Evolutionary conservation across 2,113 vertebrate species (phyloP), one percentile per base, ranked within the genome.

Genomic region (Cisticola juncidis): DNA sequence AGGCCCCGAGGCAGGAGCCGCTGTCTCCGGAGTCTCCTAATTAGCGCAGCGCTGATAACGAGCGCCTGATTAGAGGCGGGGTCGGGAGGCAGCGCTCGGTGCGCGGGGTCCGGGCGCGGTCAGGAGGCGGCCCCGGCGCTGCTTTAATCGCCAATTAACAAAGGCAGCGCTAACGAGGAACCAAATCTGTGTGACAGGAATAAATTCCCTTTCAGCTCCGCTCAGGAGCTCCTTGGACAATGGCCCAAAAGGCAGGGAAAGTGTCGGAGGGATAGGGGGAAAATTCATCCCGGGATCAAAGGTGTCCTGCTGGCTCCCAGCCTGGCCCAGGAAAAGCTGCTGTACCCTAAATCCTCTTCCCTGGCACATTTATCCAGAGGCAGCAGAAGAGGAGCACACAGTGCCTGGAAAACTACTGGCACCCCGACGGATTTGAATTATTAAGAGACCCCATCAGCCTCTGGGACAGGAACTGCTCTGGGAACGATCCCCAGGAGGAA

Each of bases 251-350:
- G 26, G 36, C 15, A 31, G 45, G 19, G 77, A 57, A 38, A 0
- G 4, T 1, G 23, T 4, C n/a, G 11, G 24, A 60, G 28, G 42
- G n/a, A 40, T 0, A 12, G 22, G 25, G 18, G 3, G 21, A 2
- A 48, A 61, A 69, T 42, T 28, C 12, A 53, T 44, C n/a, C 28
- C 0, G 0, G 36, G 18, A 78, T 64, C 31, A 50, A 81, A 86
- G 25, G 33, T 26, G 61, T 42, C 26, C 44, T 36, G 57, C 29
- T 69, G 71, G 23, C 22, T 70, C 21, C 44, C n/a, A 26, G 42
- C 28, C 51, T 77, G 74, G 42, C 54, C 79, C 79, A 82, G 54
- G 62, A 62, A n/a, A 83, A 62, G 19, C 13, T 29, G 24, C 45
- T 31, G 51, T 19, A 14, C 50, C 5, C 6, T 12, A 26, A 65